Percentiles rank a stretch among this genome's conserved stretches.
Conservation (phyloP, 2,113 vertebrate species). For the Pseudopodoces humilis region DNA sequence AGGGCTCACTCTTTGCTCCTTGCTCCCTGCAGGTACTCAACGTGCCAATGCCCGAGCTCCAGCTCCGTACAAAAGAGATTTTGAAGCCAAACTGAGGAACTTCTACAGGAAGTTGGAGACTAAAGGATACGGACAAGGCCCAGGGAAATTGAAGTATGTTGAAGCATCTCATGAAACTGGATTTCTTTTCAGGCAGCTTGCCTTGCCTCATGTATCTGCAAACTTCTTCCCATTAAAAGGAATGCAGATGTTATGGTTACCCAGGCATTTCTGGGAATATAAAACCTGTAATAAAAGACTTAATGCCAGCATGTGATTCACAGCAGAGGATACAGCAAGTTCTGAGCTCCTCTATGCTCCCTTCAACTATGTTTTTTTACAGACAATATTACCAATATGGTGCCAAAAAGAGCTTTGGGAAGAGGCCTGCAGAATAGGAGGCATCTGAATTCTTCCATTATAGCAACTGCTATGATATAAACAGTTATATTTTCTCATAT, state of each 20-base stretch:
- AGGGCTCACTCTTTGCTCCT: background rate
- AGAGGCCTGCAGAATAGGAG: background rate
- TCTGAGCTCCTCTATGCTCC: background rate
- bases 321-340: background rate
- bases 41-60: slow-evolving; percentile 95
- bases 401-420: background rate
- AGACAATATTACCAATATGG: background rate
- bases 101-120: slow-evolving; percentile 98
- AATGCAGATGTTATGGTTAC: slow-evolving; percentile 9
- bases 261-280: background rate
- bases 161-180: background rate
- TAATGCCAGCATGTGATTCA: background rate
- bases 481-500: background rate
- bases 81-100: slow-evolving; percentile 98
- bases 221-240: background rate
- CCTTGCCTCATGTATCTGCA: background rate
- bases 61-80: slow-evolving; percentile 96
- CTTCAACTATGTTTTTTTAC: background rate
- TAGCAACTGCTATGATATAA: background rate
- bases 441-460: background rate
- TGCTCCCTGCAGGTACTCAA: slow-evolving; percentile 85
- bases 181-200: slow-evolving; percentile 5
- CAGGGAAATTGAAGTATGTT: slow-evolving; percentile 95
- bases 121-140: slow-evolving; percentile 98
- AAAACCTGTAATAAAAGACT: background rate